phyloP scores from a whole-genome alignment of 2,113 vertebrate species.

The Chunga burmeisteri region DNA sequence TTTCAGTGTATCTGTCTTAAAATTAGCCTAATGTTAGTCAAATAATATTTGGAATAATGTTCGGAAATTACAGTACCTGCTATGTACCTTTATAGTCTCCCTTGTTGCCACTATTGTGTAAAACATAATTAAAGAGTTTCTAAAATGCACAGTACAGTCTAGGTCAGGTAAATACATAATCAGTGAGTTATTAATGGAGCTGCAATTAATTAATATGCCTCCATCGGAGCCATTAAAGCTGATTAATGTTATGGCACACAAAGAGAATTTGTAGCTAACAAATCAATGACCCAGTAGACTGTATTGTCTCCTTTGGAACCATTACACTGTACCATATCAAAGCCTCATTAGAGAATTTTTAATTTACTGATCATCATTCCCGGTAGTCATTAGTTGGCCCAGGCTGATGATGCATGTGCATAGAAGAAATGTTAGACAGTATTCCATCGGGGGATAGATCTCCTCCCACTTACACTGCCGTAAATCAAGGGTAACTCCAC shows the following conservation, averaged over 20 bases:
- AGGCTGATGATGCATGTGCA: background rate
- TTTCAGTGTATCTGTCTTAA: background rate
- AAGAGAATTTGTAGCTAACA: conserved; percentile 67
- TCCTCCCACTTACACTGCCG: background rate
- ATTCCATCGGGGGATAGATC: background rate
- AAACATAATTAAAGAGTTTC: conserved; percentile 65
- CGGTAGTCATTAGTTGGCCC: conserved; percentile 35
- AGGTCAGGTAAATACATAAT: conserved; percentile 74
- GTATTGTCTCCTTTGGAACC: conserved; percentile 49
- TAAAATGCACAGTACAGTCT: conserved; percentile 44
- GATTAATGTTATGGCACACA: conserved; percentile 68
- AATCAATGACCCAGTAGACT: conserved; percentile 67
- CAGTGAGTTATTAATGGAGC: conserved; percentile 68
- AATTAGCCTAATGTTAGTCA: background rate
- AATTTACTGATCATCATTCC: conserved; percentile 58
- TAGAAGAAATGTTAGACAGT: background rate
- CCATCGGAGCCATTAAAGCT: conserved; percentile 55
- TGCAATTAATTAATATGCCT: conserved; percentile 72
- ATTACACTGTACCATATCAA: conserved; percentile 44
- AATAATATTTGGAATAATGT: background rate
- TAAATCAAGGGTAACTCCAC: background rate
- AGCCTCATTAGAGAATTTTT: conserved; percentile 65
- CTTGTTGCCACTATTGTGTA: conserved; percentile 13
- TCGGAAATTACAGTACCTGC: conserved; percentile 1
- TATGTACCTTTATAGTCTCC: conserved; percentile 33